These are phyloP conservation scores for Sarcophaga carnaria DNA, from an alignment of 2,888 invertebrate genomes.

Conservation along the genomic window DNA sequence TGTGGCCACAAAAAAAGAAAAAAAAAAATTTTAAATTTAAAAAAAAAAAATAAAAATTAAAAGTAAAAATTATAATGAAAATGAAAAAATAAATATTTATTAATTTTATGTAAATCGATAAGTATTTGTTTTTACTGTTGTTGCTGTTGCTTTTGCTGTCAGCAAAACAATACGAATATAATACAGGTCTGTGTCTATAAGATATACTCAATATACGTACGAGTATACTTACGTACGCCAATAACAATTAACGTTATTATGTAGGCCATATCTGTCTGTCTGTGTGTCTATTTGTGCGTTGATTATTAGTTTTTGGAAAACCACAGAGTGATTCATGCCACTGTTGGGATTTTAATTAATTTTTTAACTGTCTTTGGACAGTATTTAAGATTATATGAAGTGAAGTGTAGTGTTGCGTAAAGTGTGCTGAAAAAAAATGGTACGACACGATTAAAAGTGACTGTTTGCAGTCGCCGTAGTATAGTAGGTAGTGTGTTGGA, in stretches of 20 bases:
- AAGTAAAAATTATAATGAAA: neutral
- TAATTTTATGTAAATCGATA: neutral
- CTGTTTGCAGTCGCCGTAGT: too few relatives aligned
- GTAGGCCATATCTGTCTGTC: slow-evolving; percentile 43
- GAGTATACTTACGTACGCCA: neutral
- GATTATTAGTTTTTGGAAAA: slow-evolving; percentile 44
- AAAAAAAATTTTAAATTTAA: neutral
- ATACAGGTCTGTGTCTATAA: neutral
- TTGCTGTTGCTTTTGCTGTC: neutral
- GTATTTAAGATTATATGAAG: neutral
- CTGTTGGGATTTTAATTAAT: neutral
- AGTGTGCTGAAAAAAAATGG: neutral
- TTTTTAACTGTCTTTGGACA: neutral
- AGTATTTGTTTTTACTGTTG: too few relatives aligned
- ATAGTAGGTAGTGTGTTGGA: too few relatives aligned
- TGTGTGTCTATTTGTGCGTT: neutral
- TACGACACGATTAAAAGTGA: neutral
- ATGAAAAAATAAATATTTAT: slow-evolving; percentile 35
- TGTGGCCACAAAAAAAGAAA: too few relatives aligned
- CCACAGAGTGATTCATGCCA: neutral
- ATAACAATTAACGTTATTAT: slow-evolving; percentile 37
- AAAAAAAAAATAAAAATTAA: neutral
- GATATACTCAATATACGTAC: too few relatives aligned
- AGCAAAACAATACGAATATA: neutral
- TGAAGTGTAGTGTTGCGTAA: neutral